Evolutionary conservation across 2,888 invertebrate species (phyloP), one percentile per base, ranked within the genome.

Genomic region (Drosophila kuntzei): DNA sequence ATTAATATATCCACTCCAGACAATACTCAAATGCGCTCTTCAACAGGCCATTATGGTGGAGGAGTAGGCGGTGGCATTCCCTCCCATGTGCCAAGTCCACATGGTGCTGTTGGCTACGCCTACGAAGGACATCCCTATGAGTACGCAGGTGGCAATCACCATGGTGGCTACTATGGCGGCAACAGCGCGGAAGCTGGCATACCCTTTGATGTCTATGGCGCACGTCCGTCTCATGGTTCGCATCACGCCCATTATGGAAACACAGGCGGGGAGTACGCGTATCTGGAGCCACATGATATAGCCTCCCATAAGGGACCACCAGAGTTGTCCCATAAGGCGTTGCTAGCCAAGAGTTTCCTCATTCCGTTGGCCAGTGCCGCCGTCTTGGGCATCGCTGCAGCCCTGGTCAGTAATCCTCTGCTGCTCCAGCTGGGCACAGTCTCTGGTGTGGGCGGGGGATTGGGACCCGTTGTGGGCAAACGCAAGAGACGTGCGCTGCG

Each of bases 361-460:
- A 94, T 95, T 90, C 96, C 96, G 0, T 91, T 97, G 73, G 96
- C 96, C 37, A 96, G 96, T 20, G 94, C 96, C 44, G 96, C 96
- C 0, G 93, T 97, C n/a, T 92, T 96, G 49, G 96, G 96, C 36
- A 96, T 96, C 29, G 96, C 96, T 1, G 96, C 96, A 20, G 95
- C 96, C 14, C 93, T 96, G 63, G 95, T 96, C 57, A 94, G 94
- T 77, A 96, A 96, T 92, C 97, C 97, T 4, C 93, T 96, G 54
- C 93, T 97, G 12, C 91, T 97, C 36, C 96, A 96, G 90, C 93
- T 97, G 43, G 96, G 96, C 25, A 95, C 96, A 0, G 93, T 96
- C 8, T 94, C 95, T 14, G 96, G 95, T 14, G 92, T 93, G 72
- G 79, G 81, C 16, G 93, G 78, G 27, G 96, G 95, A 12, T 92